Percentiles rank a stretch among this genome's conserved stretches.
Conservation (phyloP, 37 sponge, comb jelly and placozoan genomes). For the Cliona cf. orientalis region DNA sequence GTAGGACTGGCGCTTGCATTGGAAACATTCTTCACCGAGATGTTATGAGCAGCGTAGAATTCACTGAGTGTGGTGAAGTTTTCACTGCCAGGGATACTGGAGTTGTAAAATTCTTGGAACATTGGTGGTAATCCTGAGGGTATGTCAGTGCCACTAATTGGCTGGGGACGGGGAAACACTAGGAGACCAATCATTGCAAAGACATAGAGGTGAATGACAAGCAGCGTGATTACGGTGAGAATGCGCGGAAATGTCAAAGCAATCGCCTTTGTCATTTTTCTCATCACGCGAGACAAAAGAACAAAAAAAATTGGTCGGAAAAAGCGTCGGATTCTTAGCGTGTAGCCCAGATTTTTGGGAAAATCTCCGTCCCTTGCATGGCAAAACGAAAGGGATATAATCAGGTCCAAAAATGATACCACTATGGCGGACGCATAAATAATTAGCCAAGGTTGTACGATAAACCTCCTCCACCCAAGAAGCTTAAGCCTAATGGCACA, state of each 20-base stretch:
- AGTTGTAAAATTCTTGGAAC: too few species aligned
- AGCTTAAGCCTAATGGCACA: conserved; percentile 49
- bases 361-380: background rate
- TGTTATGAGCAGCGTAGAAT: too few species aligned
- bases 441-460: conserved; percentile 71
- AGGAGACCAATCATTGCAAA: conserved; percentile 93
- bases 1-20: too few species aligned
- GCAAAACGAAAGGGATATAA: conserved; percentile 70
- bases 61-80: too few species aligned
- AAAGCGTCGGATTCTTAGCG: conserved; percentile 66
- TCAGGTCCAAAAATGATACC: conserved; percentile 74
- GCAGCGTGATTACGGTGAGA: conserved; percentile 77
- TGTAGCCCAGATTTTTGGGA: conserved; percentile 38
- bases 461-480: conserved; percentile 60
- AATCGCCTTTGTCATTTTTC: conserved; percentile 90
- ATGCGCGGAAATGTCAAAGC: conserved; percentile 81
- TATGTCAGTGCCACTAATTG: background rate
- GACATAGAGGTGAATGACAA: conserved; percentile 81
- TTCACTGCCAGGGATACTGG: too few species aligned
- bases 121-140: too few species aligned
- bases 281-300: conserved; percentile 90
- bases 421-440: conserved; percentile 59
- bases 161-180: conserved; percentile 58
- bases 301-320: conserved; percentile 91
- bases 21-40: too few species aligned